Evolutionary conservation across 2,113 vertebrate species (phyloP).

Genomic region (Origma solitaria): DNA sequence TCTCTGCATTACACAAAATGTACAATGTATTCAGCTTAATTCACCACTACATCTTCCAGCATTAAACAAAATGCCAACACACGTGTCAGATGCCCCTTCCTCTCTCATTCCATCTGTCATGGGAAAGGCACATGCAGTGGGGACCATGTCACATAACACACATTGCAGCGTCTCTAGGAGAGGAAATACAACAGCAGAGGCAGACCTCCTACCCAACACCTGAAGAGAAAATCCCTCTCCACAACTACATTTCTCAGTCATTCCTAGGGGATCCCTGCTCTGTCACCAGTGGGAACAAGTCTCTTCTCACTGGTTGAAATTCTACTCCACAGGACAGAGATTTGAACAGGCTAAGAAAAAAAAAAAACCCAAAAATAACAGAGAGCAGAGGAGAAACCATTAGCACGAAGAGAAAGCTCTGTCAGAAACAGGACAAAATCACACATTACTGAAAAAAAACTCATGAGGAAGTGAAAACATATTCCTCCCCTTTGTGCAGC

Average conservation of each 20-base stretch:
- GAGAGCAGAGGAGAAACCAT: not conserved
- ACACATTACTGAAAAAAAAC: not conserved
- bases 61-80: not conserved
- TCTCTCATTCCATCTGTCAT: not conserved
- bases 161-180: not conserved
- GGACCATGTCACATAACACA: not conserved
- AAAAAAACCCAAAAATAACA: not conserved
- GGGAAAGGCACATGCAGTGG: not conserved
- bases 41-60: not conserved
- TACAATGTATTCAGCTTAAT: not conserved
- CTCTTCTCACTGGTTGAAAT: not conserved
- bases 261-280: not conserved
- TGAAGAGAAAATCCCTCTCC: not conserved
- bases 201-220: not conserved
- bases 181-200: not conserved
- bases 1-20: not conserved
- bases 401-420: not conserved
- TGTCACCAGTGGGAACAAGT: not conserved
- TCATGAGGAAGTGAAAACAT: not conserved
- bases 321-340: not conserved
- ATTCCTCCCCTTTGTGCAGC: not conserved
- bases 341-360: not conserved
- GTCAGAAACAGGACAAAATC: not conserved
- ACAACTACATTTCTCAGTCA: not conserved
- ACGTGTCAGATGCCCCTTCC: not conserved